Conservation (phyloP, 2,888 invertebrate genomes). For the Limnephilus rhombicus region DNA sequence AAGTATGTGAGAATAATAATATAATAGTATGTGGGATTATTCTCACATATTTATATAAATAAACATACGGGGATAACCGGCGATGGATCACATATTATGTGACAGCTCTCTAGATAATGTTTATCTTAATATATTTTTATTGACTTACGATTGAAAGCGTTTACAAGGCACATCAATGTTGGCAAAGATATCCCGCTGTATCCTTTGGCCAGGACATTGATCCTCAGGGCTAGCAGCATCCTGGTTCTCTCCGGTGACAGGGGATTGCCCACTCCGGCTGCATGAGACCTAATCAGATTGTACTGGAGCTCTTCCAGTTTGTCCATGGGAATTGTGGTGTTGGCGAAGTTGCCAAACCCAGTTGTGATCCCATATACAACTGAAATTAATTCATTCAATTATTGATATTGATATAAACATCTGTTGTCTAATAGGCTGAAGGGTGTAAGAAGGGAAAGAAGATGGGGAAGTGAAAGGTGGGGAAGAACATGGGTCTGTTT, state of each 20-base stretch:
- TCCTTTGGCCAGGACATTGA: constrained; percentile 83
- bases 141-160: constrained; percentile 80
- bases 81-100: no score
- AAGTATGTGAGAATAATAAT: no score
- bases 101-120: no score
- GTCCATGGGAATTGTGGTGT: constrained; percentile 76
- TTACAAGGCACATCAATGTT: constrained; percentile 78
- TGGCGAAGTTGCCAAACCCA: constrained; percentile 83
- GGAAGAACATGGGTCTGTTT: no score
- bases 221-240: constrained; percentile 81
- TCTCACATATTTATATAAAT: no score
- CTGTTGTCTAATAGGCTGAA: no score
- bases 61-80: no score
- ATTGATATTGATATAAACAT: no score
- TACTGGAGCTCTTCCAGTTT: constrained; percentile 79
- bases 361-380: constrained; percentile 80
- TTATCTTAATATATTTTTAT: no score
- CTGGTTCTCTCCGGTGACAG: constrained; percentile 78
- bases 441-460: no score
- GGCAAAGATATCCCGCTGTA: constrained; percentile 80
- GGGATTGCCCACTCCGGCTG: constrained; percentile 81
- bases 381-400: constrained; percentile 67
- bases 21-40: no score
- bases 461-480: no score
- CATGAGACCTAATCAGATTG: constrained; percentile 82